Conservation (phyloP, 1,140 invertebrate species). For the Portunus trituberculatus region DNA sequence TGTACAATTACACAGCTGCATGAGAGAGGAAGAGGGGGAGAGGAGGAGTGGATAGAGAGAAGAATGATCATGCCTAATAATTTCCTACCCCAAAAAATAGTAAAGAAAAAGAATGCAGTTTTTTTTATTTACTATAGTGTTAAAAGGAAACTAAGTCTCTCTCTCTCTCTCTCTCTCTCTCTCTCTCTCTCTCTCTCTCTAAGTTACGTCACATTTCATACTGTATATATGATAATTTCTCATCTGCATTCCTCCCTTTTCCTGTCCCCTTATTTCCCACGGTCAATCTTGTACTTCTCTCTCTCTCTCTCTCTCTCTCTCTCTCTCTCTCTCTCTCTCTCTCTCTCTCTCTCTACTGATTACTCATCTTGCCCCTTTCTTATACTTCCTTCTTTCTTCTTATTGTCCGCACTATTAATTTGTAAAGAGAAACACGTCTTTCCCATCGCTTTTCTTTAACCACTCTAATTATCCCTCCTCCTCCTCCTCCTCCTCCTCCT, state of each 20-base stretch:
- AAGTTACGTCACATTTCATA: not conserved
- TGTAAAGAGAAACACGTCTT: no score
- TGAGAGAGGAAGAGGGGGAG: no score
- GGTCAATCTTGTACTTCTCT: not conserved
- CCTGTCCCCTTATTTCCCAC: not conserved
- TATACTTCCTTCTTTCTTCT: not conserved
- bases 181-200: constrained; percentile 14
- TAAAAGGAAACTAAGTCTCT: no score
- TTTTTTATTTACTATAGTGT: no score
- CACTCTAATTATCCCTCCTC: not conserved
- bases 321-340: not conserved
- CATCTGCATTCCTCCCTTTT: not conserved
- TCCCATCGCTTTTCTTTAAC: not conserved
- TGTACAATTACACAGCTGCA: no score
- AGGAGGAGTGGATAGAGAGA: no score
- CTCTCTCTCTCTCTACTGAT: not conserved
- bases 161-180: not conserved
- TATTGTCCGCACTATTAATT: not conserved
- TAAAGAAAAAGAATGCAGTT: no score
- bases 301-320: constrained; percentile 23
- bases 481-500: not conserved
- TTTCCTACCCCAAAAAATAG: no score
- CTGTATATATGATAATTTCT: not conserved
- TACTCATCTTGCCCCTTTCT: not conserved
- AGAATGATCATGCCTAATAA: no score